phyloP scores from a whole-genome alignment of 2,888 invertebrate species.

The Limnephilus marmoratus region DNA sequence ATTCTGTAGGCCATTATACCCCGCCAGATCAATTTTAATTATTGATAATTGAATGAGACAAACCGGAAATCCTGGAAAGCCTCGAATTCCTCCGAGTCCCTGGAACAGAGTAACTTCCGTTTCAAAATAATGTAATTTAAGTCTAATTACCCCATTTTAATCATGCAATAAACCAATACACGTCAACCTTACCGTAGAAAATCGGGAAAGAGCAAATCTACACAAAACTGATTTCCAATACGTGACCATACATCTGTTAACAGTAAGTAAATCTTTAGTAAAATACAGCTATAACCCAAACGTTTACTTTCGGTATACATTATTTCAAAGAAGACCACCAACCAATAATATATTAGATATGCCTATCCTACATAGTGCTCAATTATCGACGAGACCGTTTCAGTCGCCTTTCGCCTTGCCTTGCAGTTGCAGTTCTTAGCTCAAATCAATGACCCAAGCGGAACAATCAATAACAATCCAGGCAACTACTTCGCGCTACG shows the following conservation, averaged over 20 bases:
- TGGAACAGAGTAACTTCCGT: slow-evolving; percentile 73
- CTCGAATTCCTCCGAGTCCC: slow-evolving; percentile 76
- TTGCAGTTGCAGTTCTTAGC: neutral
- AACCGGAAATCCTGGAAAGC: slow-evolving; percentile 79
- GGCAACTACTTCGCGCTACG: neutral
- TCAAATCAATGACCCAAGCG: neutral
- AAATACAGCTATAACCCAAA: neutral
- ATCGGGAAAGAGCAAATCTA: neutral
- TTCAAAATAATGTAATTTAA: slow-evolving; percentile 20
- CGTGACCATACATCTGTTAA: neutral
- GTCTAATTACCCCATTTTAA: neutral
- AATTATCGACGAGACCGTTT: neutral
- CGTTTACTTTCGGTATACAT: neutral
- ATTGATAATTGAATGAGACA: slow-evolving; percentile 68
- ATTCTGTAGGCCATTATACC: neutral
- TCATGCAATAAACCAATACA: slow-evolving; percentile 17
- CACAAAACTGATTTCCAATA: neutral
- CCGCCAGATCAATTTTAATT: neutral
- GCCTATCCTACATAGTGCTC: neutral
- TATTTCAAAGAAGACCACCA: neutral
- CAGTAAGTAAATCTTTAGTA: neutral
- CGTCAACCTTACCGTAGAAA: neutral
- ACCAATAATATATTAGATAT: neutral
- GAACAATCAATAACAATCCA: neutral
- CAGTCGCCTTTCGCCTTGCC: neutral